These are phyloP conservation scores for Baronia brevicornis DNA, from an alignment of 2,888 invertebrate genomes.

Conservation along the genomic window DNA sequence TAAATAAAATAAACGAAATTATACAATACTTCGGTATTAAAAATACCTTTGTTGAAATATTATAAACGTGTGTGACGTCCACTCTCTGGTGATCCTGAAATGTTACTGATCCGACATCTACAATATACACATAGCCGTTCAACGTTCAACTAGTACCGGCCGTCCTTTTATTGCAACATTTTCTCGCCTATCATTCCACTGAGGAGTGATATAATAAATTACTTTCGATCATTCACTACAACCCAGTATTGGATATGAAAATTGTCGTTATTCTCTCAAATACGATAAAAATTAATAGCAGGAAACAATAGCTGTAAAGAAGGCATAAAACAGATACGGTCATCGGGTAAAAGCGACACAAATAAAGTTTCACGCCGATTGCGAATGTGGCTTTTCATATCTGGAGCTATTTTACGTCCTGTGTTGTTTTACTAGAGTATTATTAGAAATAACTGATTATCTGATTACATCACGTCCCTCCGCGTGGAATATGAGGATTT, in stretches of 20 bases:
- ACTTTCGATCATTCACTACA: slow-evolving; percentile 1
- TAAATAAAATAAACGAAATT: too few relatives aligned
- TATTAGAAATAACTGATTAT: slow-evolving; percentile 18
- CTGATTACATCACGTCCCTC: too few relatives aligned
- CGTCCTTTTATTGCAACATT: slow-evolving; percentile 23
- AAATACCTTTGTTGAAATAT: slow-evolving; percentile 3
- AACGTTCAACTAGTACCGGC: slow-evolving; percentile 26
- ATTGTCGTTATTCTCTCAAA: slow-evolving; percentile 6
- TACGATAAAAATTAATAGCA: slow-evolving; percentile 31
- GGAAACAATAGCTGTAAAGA: slow-evolving; percentile 40
- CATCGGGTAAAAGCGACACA: slow-evolving; percentile 35
- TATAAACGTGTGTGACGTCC: slow-evolving; percentile 32
- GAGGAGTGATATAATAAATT: slow-evolving; percentile 17
- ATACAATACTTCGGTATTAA: slow-evolving; percentile 1
- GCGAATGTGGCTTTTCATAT: slow-evolving; percentile 29
- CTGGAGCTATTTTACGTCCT: slow-evolving; percentile 20
- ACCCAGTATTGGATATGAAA: slow-evolving; percentile 24
- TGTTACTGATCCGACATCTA: slow-evolving; percentile 42
- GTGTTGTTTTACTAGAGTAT: slow-evolving; percentile 21
- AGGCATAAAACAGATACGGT: slow-evolving; percentile 41
- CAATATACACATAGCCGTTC: slow-evolving; percentile 18
- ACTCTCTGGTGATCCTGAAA: slow-evolving; percentile 37
- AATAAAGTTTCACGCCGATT: slow-evolving; percentile 35
- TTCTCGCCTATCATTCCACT: slow-evolving; percentile 19
- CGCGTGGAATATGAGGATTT: too few relatives aligned